Conservation (phyloP, 2,797 vertebrate species). For the Urosaurus nigricauda region DNA sequence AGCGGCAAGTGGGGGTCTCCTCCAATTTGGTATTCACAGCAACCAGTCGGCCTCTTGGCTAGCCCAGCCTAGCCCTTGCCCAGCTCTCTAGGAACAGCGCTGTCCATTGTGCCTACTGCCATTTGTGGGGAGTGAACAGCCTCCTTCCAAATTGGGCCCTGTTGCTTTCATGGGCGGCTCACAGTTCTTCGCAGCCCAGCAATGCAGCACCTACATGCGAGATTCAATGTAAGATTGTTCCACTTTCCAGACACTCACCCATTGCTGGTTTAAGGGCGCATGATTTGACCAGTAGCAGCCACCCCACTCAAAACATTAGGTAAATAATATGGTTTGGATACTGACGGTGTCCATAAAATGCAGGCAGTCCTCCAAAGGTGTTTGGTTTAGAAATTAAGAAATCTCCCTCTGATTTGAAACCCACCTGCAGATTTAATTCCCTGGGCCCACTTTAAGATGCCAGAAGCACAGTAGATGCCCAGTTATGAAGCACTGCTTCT, state of each 20-base stretch:
- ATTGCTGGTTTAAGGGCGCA: not conserved
- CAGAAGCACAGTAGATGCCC: too few relatives aligned
- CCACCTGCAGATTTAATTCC: too few relatives aligned
- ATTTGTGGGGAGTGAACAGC: accelerated
- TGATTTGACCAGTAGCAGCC: too few relatives aligned
- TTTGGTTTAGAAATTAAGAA: not conserved
- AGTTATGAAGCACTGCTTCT: too few relatives aligned
- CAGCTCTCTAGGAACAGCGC: conserved; percentile 11
- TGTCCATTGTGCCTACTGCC: not conserved
- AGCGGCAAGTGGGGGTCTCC: not conserved
- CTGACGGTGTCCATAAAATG: not conserved
- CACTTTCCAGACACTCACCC: not conserved
- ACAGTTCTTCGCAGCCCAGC: not conserved
- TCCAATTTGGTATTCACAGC: not conserved
- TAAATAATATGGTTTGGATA: not conserved
- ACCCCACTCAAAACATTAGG: not conserved
- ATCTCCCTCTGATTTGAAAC: too few relatives aligned
- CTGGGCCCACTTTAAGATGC: too few relatives aligned
- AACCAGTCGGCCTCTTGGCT: not conserved
- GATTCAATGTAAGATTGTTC: not conserved
- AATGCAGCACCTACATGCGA: not conserved
- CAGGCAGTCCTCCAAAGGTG: too few relatives aligned
- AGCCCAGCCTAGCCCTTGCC: not conserved
- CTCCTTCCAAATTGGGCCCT: not conserved
- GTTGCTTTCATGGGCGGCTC: too few relatives aligned